Conservation (phyloP, 1,140 invertebrate species). For the Thrips palmi region DNA sequence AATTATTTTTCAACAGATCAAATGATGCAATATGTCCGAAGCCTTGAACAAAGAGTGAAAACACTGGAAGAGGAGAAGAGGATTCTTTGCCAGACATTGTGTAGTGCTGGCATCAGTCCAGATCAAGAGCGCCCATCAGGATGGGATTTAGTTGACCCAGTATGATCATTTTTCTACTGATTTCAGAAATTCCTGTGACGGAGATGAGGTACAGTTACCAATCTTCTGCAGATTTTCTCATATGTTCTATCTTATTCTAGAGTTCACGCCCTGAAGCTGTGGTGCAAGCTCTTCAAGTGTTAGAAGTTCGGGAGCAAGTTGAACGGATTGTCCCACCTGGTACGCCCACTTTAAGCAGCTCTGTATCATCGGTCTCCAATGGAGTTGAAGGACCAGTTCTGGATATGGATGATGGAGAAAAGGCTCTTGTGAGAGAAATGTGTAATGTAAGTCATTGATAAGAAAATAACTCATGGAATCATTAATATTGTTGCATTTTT, state of each 20-base stretch:
- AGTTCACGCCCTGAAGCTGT: conserved; percentile 70
- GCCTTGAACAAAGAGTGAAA: conserved; percentile 66
- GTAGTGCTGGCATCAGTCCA: conserved; percentile 18
- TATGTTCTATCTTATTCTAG: too few relatives aligned
- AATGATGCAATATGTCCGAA: conserved; percentile 67
- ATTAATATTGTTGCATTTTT: neutral
- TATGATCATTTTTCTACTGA: too few relatives aligned
- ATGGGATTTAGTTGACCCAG: too few relatives aligned
- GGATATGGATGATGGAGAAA: conserved; percentile 74
- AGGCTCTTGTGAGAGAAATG: conserved; percentile 87
- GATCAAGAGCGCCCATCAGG: too few relatives aligned
- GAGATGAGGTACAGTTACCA: too few relatives aligned
- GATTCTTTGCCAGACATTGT: conserved; percentile 28
- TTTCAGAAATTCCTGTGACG: too few relatives aligned
- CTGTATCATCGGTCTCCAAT: conserved; percentile 11
- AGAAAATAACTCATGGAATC: conserved; percentile 9
- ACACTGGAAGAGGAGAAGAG: conserved; percentile 66
- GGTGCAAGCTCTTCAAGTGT: conserved; percentile 71
- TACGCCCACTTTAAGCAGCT: neutral
- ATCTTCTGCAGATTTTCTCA: too few relatives aligned
- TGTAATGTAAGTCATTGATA: conserved; percentile 58
- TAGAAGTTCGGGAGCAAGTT: conserved; percentile 76
- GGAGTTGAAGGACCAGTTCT: conserved; percentile 15
- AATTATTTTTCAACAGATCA: conserved; percentile 32
- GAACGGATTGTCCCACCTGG: conserved; percentile 51